Evolutionary conservation across 2,888 invertebrate genomes (phyloP), one percentile per base, ranked within the genome.

Genomic region (Pseudococcus viburni): DNA sequence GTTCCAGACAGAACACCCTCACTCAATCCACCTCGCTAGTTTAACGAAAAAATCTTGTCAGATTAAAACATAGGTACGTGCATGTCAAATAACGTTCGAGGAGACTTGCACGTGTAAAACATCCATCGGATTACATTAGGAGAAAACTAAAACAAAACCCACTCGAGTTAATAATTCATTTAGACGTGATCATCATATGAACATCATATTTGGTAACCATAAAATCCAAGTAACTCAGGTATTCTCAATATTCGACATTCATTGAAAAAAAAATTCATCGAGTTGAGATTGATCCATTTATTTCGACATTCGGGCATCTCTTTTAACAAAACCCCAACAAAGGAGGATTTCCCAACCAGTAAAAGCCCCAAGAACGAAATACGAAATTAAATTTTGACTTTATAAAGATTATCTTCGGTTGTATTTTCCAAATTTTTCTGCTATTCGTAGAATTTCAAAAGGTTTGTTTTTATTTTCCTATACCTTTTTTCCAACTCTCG

Each of bases 361-460:
- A 11, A 64, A 64, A 64, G 22, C 11, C 64, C 77, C 15, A 9
- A 73, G 39, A 39, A 39, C 39, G 33, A 17, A 73, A 59, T 22
- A 77, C 39, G 77, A 42, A 77, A 77, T 77, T 39, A 77, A 77
- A 39, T 77, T 77, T 33, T 17, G n/a, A 77, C 77, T 39, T 39
- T 77, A 42, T 42, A 9, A 3, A 77, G 77, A 77, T 77, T 42
- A 42, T 77, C 22, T 64, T 19, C 22, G 22, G 22, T 64, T 22
- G 22, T 64, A 64, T 64, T 64, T 22, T 64, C 22, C 19, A 9
- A n/a, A 22, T 64, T 64, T 55, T 64, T 64, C 22, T 3, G 2
- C 17, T n/a, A 77, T 77, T 77, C 17, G n/a, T 17, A 12, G n/a
- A 77, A 77, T 77, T 77, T 77, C 19, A 19, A 9, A 11, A 19